Evolutionary conservation across 2,888 invertebrate species (phyloP).

Genomic region (Eupithecia vulgata): DNA sequence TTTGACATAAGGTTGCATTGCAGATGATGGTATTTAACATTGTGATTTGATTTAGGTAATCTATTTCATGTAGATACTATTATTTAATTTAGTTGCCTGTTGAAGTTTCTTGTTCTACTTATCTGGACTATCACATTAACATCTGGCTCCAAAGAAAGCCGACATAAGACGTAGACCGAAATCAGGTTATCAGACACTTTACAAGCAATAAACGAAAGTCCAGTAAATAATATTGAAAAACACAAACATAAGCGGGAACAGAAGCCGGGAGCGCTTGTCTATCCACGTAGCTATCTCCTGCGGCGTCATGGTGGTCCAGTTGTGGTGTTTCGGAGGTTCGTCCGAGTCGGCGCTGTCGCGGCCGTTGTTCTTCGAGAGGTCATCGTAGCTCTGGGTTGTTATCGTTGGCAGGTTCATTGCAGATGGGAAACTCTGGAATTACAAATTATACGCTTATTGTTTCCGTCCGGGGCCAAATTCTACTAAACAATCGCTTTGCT

Average conservation of each 20-base stretch:
- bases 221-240: conserved; percentile 92
- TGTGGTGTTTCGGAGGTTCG: conserved; percentile 72
- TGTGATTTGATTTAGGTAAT: no score
- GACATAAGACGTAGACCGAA: neutral
- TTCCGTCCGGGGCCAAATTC: neutral
- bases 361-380: conserved; percentile 67
- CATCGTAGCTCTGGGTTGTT: conserved; percentile 87
- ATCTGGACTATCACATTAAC: neutral
- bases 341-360: conserved; percentile 71
- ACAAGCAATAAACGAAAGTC: conserved; percentile 88
- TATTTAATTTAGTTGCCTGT: neutral
- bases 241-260: conserved; percentile 91
- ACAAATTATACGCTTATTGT: neutral
- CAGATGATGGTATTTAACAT: neutral
- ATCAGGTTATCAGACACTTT: neutral
- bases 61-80: neutral
- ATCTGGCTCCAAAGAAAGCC: neutral
- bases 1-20: neutral
- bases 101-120: neutral
- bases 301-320: conserved; percentile 93
- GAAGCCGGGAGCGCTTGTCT: conserved; percentile 89
- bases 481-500: neutral
- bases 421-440: conserved; percentile 85
- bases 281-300: conserved; percentile 95
- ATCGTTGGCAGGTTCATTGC: conserved; percentile 87